Conservation (phyloP, 1,140 invertebrate genomes). For the Drosophila dunni region DNA sequence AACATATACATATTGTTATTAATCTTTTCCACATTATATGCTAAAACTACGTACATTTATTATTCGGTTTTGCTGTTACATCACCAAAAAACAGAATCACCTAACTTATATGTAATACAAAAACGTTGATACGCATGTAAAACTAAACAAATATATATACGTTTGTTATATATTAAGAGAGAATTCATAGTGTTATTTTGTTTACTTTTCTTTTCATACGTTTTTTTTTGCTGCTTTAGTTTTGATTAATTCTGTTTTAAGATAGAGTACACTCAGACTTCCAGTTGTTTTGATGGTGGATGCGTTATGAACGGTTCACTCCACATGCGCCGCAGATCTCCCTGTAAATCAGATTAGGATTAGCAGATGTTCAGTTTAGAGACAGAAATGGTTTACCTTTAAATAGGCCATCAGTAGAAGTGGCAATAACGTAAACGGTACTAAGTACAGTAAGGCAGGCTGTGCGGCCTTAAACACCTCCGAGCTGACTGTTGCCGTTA, state of each 20-base stretch:
- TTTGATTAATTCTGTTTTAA: conserved; percentile 44
- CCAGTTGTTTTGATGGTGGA: conserved; percentile 86
- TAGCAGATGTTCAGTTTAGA: neutral
- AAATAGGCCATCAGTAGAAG: conserved; percentile 98
- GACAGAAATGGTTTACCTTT: conserved; percentile 89
- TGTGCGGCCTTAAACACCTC: conserved; percentile 99
- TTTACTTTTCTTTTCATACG: conserved; percentile 32
- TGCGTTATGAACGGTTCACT: conserved; percentile 97
- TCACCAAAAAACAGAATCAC: conserved; percentile 66
- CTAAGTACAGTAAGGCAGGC: conserved; percentile 97
- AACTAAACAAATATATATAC: conserved; percentile 65
- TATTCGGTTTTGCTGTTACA: conserved; percentile 74
- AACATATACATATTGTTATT: conserved; percentile 46
- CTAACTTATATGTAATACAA: conserved; percentile 60
- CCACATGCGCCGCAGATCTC: conserved; percentile 98
- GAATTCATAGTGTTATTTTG: conserved; percentile 50
- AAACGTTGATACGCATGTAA: conserved; percentile 61
- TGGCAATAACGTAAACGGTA: conserved; percentile 98
- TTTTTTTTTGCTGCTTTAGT: conserved; percentile 11
- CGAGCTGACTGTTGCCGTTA: conserved; percentile 98
- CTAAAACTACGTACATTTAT: conserved; percentile 67
- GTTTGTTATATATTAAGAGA: conserved; percentile 63
- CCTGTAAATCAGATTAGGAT: conserved; percentile 86
- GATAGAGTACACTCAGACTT: conserved; percentile 84
- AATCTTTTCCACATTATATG: conserved; percentile 44